Evolutionary conservation across 1,140 invertebrate species (phyloP).

Genomic region (Orchestia grillus): DNA sequence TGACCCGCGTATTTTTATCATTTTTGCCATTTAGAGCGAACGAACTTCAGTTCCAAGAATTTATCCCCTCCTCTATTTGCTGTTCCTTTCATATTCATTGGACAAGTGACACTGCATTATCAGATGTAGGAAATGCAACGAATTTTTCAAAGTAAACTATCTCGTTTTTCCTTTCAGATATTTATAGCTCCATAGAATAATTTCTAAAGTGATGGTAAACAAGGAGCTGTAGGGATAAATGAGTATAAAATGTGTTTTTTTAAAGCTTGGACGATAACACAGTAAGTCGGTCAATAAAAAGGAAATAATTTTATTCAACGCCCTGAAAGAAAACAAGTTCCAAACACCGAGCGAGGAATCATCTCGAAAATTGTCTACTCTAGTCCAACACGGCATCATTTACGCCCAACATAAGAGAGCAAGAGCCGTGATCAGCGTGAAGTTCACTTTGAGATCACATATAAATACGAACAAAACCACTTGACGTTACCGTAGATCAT

Average conservation of each 20-base stretch:
- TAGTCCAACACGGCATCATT: not conserved
- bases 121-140: not conserved
- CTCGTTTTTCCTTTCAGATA: not conserved
- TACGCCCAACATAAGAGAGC: not conserved
- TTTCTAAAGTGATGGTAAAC: not conserved
- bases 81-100: not conserved
- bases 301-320: not conserved
- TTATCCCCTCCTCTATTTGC: too few relatives aligned
- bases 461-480: not conserved
- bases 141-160: not conserved
- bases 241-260: not conserved
- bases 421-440: not conserved
- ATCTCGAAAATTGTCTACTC: not conserved
- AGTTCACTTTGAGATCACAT: not conserved
- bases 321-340: not conserved
- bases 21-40: not conserved
- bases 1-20: not conserved
- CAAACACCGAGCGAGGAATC: not conserved
- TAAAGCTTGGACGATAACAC: too few relatives aligned
- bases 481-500: not conserved
- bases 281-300: too few relatives aligned
- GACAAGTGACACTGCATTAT: too few relatives aligned
- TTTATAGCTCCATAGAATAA: not conserved
- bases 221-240: not conserved
- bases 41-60: too few relatives aligned